phyloP scores from a whole-genome alignment of 1,140 invertebrate species.

The Leptinotarsa lineolata region DNA sequence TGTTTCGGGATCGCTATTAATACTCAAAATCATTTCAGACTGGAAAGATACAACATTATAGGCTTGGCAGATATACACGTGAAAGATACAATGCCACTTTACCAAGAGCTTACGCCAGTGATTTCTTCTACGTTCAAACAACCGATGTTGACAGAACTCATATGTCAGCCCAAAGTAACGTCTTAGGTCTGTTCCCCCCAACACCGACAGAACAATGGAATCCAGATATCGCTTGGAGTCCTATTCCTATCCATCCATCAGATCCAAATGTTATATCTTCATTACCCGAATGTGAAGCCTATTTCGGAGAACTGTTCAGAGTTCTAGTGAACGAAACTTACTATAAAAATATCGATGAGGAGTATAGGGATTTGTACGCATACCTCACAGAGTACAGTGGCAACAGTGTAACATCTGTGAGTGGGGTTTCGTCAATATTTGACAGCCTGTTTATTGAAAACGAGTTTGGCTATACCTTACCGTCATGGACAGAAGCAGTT shows the following conservation, averaged over 20 bases:
- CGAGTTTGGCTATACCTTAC: not conserved
- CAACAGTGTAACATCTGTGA: not conserved
- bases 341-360: conserved; percentile 7
- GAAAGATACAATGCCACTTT: conserved; percentile 64
- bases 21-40: conserved; percentile 53
- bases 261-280: not conserved
- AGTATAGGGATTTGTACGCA: not conserved
- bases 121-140: conserved; percentile 40
- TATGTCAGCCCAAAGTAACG: conserved; percentile 60
- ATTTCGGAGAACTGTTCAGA: not conserved
- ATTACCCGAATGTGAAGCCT: not conserved
- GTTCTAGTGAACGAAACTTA: not conserved
- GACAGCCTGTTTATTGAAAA: not conserved
- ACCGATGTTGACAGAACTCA: conserved; percentile 61
- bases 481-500: not conserved
- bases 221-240: not conserved
- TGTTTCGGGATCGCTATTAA: too few species aligned
- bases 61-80: conserved; percentile 64
- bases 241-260: conserved; percentile 11
- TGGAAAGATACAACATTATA: conserved; percentile 66
- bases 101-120: conserved; percentile 60
- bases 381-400: conserved; percentile 12
- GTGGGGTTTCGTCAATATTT: not conserved
- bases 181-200: conserved; percentile 46
- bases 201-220: not conserved